Evolutionary conservation across 2,113 vertebrate species (phyloP), one percentile per base, ranked within the genome.

Genomic region (Thunnus thynnus): DNA sequence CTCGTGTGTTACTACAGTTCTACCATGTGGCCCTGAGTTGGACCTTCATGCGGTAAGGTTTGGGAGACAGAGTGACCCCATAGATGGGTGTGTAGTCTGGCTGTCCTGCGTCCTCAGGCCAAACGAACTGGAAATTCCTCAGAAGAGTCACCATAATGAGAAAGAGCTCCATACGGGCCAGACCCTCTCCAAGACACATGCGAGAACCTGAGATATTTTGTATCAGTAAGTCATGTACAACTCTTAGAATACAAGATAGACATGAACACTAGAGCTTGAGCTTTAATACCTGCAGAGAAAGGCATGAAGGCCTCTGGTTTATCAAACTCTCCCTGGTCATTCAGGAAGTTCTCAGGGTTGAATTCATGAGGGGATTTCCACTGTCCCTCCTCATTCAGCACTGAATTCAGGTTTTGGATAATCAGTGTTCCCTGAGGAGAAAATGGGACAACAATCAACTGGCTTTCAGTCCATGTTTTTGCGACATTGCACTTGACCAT

Each of bases 281-380:
- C 6, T 41, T 41, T 7, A 16, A 41, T 41, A 72, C 69, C 69
- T 48, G 69, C 69, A 67, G 90, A 94, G 54, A 94, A 94, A 10
- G 87, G 90, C 82, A 92, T 72, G 82, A 94, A 94, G 9, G 94
- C 93, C 6, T 95, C 94, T 20, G 88, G 84, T 72, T 93, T 94
- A 16, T 88, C 52, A 82, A 94, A 93, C 73, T 93, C 88, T 80
- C 91, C 91, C 30, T 90, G 13, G 30, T 92, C 83, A 72, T 89
- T 89, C 1, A 95, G 92, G 74, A 95, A 94, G 75, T 94, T 94
- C 27, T 93, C 90, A 65, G 91, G 94, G 51, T 93, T 94, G 76
- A 95, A 95, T 20, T 93, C 86, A 52, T 86, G 75, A 18, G 94
- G 93, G 36, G 50, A 91, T 69, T 95, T 94, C 94, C 95, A 95